These are phyloP conservation scores for Rattus rattus DNA, from an alignment of 2,113 vertebrate genomes.

Conservation along the genomic window DNA sequence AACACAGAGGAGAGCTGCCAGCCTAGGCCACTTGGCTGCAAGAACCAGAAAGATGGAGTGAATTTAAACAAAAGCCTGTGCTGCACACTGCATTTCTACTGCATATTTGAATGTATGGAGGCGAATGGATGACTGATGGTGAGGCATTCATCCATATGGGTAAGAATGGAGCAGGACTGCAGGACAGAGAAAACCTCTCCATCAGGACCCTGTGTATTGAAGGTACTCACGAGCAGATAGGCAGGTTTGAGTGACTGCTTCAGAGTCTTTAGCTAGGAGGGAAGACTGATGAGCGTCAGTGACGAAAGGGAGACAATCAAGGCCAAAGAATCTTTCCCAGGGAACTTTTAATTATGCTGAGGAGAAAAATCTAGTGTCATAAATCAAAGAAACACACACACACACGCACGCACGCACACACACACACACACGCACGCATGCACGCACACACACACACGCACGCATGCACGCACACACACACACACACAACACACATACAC, in stretches of 20 bases:
- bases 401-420: not conserved
- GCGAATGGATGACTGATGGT: not conserved
- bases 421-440: too few relatives aligned
- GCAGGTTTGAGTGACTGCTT: not conserved
- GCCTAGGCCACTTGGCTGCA: not conserved
- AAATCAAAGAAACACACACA: not conserved
- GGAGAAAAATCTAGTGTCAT: not conserved
- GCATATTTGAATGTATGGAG: too few relatives aligned
- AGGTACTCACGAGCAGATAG: not conserved
- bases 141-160: not conserved
- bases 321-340: not conserved
- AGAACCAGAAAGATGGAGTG: not conserved
- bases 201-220: not conserved
- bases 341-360: conserved; percentile 50
- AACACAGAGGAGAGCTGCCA: conserved; percentile 9
- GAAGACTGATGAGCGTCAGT: not conserved
- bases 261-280: not conserved
- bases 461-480: too few relatives aligned
- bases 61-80: not conserved
- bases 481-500: too few relatives aligned
- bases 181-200: not conserved
- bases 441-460: too few relatives aligned
- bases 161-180: not conserved
- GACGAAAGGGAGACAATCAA: conserved; percentile 16
- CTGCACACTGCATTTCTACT: not conserved